phyloP scores from a whole-genome alignment of 2,888 invertebrate species.

The Hypselothyrea guttata region DNA sequence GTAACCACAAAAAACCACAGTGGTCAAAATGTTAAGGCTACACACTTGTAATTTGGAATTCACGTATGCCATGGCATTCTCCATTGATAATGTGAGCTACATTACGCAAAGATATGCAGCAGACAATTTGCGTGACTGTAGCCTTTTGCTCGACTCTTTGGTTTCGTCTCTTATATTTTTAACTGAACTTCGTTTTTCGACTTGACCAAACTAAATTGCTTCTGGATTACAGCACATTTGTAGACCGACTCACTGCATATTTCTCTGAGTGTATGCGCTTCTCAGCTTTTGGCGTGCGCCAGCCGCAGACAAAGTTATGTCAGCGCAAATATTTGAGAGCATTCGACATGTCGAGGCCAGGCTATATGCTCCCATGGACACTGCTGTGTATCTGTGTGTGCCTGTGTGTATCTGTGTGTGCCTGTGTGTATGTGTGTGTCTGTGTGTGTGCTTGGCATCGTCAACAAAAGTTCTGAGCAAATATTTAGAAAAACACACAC shows the following conservation, averaged over 20 bases:
- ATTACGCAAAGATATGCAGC: too few species aligned
- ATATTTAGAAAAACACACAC: conserved; percentile 53
- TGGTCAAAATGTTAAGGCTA: too few species aligned
- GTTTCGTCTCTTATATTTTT: too few species aligned
- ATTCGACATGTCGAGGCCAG: conserved; percentile 43
- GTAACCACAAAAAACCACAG: too few species aligned
- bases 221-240: too few species aligned
- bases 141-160: too few species aligned
- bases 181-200: too few species aligned
- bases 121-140: too few species aligned
- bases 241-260: not conserved
- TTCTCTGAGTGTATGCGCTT: conserved; percentile 16
- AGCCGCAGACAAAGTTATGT: conserved; percentile 75
- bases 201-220: too few species aligned
- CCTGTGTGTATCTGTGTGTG: not conserved
- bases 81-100: too few species aligned
- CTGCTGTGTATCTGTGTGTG: not conserved
- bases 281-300: conserved; percentile 48
- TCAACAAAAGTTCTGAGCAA: conserved; percentile 60
- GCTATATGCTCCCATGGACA: not conserved
- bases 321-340: conserved; percentile 69
- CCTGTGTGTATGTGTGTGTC: not conserved
- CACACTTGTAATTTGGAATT: too few species aligned
- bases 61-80: too few species aligned
- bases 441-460: conserved; percentile 26